Conservation (phyloP, 2,888 invertebrate genomes). For the Hydrotaea cyrtoneurina region DNA sequence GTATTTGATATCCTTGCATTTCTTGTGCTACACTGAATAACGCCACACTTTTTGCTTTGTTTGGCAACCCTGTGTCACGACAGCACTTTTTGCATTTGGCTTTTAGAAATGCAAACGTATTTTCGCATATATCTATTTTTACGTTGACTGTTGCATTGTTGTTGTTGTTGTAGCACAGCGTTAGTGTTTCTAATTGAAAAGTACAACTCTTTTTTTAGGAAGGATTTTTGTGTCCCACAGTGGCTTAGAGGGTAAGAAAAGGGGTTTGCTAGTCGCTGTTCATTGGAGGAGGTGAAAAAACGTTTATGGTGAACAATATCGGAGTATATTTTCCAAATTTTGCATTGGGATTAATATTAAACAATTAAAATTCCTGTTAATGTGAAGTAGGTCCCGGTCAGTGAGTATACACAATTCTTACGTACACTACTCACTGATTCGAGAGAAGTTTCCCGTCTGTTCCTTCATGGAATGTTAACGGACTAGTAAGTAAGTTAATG, state of each 20-base stretch:
- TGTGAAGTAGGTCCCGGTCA: too few species aligned
- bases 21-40: too few species aligned
- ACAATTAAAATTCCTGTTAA: constrained; percentile 1
- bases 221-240: constrained; percentile 14
- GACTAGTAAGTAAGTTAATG: too few species aligned
- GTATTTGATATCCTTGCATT: too few species aligned
- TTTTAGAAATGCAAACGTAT: neutral
- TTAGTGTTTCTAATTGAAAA: constrained; percentile 55
- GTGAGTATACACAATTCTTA: too few species aligned
- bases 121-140: neutral
- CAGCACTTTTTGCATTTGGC: neutral
- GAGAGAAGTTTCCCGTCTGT: too few species aligned
- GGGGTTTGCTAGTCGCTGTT: neutral
- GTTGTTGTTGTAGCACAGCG: constrained; percentile 24
- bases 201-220: constrained; percentile 19
- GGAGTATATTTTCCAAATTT: constrained; percentile 19
- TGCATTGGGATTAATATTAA: neutral
- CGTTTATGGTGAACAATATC: too few species aligned
- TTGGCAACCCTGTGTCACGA: neutral
- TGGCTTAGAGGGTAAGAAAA: constrained; percentile 41
- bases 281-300: constrained; percentile 46
- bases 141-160: neutral
- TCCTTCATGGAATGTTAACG: too few species aligned
- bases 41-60: too few species aligned
- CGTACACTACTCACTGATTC: too few species aligned